phyloP scores from a whole-genome alignment of 2,888 invertebrate species.

The Tetanocera ferruginea region DNA sequence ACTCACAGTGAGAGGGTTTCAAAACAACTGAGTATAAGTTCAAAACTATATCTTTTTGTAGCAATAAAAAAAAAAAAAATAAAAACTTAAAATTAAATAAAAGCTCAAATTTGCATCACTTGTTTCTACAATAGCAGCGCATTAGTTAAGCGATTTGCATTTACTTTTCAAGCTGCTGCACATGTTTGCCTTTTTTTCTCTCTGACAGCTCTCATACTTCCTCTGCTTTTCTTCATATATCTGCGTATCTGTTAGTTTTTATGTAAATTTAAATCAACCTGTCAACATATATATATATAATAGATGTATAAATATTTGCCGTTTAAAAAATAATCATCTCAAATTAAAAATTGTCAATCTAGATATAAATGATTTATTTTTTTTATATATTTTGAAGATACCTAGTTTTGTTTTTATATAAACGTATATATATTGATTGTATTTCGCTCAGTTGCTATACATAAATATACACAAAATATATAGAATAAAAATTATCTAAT shows the following conservation, averaged over 20 bases:
- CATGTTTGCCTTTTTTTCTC: no score
- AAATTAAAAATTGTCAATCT: not conserved
- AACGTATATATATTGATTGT: not conserved
- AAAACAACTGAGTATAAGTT: not conserved
- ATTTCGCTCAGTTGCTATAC: constrained; percentile 13
- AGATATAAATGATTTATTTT: not conserved
- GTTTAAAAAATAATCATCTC: not conserved
- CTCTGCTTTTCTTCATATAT: not conserved
- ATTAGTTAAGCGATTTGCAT: not conserved
- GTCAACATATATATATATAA: not conserved
- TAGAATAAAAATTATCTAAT: not conserved
- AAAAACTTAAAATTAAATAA: no score
- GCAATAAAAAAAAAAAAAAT: not conserved
- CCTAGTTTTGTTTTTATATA: not conserved
- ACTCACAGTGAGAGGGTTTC: not conserved
- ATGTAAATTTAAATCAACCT: not conserved
- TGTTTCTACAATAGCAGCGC: not conserved
- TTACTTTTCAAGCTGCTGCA: not conserved
- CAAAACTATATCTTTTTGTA: no score
- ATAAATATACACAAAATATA: constrained; percentile 23
- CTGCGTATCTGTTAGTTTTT: not conserved
- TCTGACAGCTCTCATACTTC: no score
- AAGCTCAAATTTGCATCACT: not conserved
- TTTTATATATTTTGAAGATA: not conserved
- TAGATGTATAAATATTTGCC: not conserved